These are phyloP conservation scores for Falco punctatus DNA, from an alignment of 2,113 vertebrate species.

Conservation along the genomic window DNA sequence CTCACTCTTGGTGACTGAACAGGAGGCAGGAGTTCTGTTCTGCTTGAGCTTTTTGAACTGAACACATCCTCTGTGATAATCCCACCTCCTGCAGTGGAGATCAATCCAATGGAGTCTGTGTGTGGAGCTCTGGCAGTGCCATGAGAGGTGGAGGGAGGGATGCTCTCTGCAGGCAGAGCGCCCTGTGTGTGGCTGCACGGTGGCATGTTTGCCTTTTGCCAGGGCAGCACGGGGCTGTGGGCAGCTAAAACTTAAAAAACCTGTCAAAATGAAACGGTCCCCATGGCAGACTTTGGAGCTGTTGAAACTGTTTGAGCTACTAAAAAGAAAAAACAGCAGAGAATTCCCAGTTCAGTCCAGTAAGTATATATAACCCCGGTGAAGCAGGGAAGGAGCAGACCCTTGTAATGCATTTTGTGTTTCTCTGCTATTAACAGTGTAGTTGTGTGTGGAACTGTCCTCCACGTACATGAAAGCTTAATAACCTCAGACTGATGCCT, in stretches of 20 bases:
- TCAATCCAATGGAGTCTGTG: fast-evolving
- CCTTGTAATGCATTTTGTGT: background rate
- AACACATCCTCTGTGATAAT: background rate
- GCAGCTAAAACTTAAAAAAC: background rate
- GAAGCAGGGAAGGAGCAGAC: background rate
- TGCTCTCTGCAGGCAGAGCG: background rate
- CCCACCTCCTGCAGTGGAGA: background rate
- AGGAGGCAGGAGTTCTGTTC: background rate
- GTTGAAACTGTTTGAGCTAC: background rate
- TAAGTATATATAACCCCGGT: background rate
- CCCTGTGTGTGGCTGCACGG: fast-evolving
- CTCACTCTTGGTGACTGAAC: background rate
- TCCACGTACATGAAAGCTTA: background rate
- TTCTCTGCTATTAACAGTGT: background rate
- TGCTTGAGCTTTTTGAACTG: background rate
- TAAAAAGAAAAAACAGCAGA: background rate
- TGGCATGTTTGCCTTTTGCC: background rate
- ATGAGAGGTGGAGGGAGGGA: background rate
- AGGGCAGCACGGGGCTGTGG: background rate
- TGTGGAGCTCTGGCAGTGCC: background rate
- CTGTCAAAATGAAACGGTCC: background rate
- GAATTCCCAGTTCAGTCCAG: background rate
- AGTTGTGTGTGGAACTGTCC: background rate
- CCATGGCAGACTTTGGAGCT: background rate
- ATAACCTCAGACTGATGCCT: background rate